These are phyloP conservation scores for Drosophila repletoides DNA, from an alignment of 1,140 invertebrate genomes.

Conservation along the genomic window DNA sequence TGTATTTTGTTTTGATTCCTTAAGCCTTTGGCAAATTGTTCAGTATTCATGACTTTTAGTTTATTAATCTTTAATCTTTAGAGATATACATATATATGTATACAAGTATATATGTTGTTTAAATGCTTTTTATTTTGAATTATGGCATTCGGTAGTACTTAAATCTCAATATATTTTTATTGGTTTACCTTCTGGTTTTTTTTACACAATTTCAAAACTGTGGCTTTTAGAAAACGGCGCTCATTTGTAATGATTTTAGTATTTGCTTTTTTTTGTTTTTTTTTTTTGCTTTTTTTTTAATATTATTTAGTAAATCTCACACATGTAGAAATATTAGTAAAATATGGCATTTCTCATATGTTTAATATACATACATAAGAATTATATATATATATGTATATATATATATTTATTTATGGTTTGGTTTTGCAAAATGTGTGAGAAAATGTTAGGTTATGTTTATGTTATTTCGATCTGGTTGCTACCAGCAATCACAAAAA, in stretches of 20 bases:
- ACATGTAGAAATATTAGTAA: slow-evolving; percentile 64
- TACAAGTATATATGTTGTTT: slow-evolving; percentile 50
- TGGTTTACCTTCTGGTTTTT: slow-evolving; percentile 35
- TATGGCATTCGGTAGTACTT: slow-evolving; percentile 74
- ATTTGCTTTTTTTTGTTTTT: slow-evolving; percentile 57
- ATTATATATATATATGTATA: slow-evolving; percentile 26
- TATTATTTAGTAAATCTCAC: slow-evolving; percentile 76
- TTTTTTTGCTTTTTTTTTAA: slow-evolving; percentile 55
- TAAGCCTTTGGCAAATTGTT: slow-evolving; percentile 79
- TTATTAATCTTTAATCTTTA: slow-evolving; percentile 34
- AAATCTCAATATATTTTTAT: slow-evolving; percentile 38
- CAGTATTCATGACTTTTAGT: slow-evolving; percentile 75
- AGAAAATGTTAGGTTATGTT: slow-evolving; percentile 45
- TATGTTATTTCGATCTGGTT: slow-evolving; percentile 64
- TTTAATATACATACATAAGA: slow-evolving; percentile 32
- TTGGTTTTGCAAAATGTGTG: slow-evolving; percentile 41
- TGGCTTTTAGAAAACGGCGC: slow-evolving; percentile 77
- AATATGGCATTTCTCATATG: slow-evolving; percentile 75
- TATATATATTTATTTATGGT: slow-evolving; percentile 31
- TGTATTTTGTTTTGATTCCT: slow-evolving; percentile 60
- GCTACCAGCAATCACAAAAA: slow-evolving; percentile 67
- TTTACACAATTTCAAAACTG: slow-evolving; percentile 79
- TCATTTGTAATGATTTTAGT: slow-evolving; percentile 80
- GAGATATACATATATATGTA: slow-evolving; percentile 42
- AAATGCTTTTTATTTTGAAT: slow-evolving; percentile 79